Percentiles rank a stretch among this genome's conserved stretches.
phyloP scores from a whole-genome alignment of 2,888 invertebrate genomes.

The Taphrorychus bicolor region DNA sequence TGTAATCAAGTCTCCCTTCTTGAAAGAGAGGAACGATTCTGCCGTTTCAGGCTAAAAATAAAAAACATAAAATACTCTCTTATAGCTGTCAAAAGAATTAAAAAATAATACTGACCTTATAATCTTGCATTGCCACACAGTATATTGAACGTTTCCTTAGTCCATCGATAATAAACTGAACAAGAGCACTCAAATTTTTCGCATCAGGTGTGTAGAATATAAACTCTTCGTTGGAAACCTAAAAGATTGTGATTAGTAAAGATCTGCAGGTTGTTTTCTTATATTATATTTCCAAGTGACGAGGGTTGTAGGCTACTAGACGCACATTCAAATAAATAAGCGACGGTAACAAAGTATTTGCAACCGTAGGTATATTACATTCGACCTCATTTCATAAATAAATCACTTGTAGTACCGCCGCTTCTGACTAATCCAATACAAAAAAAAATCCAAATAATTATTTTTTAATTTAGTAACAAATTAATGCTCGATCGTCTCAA shows the following conservation, averaged over 20 bases:
- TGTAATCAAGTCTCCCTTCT: constrained; percentile 80
- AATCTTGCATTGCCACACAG: constrained; percentile 75
- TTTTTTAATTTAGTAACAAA: too few species aligned
- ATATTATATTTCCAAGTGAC: too few species aligned
- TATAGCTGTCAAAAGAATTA: background rate
- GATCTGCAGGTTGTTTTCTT: too few species aligned
- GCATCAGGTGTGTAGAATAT: constrained; percentile 90
- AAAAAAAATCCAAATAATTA: too few species aligned
- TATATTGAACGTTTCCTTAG: constrained; percentile 85
- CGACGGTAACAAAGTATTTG: too few species aligned
- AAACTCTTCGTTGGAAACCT: constrained; percentile 79
- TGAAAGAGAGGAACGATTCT: constrained; percentile 66
- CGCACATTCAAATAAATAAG: too few species aligned
- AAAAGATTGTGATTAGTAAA: background rate
- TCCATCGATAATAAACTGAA: constrained; percentile 85
- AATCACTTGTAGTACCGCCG: too few species aligned
- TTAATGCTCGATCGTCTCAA: too few species aligned
- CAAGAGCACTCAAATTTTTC: constrained; percentile 81
- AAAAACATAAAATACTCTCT: background rate
- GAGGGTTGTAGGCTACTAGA: too few species aligned
- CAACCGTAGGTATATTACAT: too few species aligned
- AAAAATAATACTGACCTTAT: constrained; percentile 52
- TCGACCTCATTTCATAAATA: too few species aligned
- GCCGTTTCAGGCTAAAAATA: constrained; percentile 59
- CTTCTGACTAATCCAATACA: too few species aligned